These are phyloP conservation scores for Hirtodrosophila confusa DNA, from an alignment of 2,888 invertebrate genomes.

Conservation along the genomic window DNA sequence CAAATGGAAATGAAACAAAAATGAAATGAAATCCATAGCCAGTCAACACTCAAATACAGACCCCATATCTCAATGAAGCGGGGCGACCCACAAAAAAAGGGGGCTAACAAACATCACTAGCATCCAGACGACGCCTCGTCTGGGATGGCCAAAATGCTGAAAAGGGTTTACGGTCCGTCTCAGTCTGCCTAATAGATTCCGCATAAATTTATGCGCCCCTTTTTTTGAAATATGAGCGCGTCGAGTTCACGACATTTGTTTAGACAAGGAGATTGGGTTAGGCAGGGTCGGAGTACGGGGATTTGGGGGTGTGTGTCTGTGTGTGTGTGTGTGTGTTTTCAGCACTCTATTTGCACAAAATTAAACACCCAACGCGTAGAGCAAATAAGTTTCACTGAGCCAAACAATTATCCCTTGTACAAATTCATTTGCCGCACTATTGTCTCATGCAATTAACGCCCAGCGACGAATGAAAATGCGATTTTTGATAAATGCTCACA, in stretches of 20 bases:
- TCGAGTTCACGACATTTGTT: constrained; percentile 79
- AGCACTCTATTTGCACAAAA: constrained; percentile 78
- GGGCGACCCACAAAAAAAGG: constrained; percentile 37
- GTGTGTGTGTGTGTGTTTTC: too few species aligned
- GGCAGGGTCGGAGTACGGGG: background rate
- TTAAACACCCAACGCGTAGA: constrained; percentile 73
- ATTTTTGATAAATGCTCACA: constrained; percentile 79
- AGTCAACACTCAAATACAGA: constrained; percentile 24
- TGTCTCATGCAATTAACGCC: constrained; percentile 77
- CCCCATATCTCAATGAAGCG: constrained; percentile 24
- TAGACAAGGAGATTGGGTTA: constrained; percentile 57
- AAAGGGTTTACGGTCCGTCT: constrained; percentile 65
- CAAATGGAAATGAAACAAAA: constrained; percentile 77
- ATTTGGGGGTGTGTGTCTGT: constrained; percentile 42
- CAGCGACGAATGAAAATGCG: constrained; percentile 66
- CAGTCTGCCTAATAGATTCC: constrained; percentile 69
- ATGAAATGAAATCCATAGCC: constrained; percentile 65
- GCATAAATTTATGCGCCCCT: constrained; percentile 81
- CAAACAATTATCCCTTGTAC: constrained; percentile 79
- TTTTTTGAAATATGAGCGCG: constrained; percentile 76
- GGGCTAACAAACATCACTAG: constrained; percentile 61
- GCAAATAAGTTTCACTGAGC: constrained; percentile 65
- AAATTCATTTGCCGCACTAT: constrained; percentile 80
- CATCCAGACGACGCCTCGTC: constrained; percentile 49
- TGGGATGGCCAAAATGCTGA: constrained; percentile 51